Base-by-base conservation (phyloP, 2,888 invertebrate genomes). In the Tigriopus californicus region DNA sequence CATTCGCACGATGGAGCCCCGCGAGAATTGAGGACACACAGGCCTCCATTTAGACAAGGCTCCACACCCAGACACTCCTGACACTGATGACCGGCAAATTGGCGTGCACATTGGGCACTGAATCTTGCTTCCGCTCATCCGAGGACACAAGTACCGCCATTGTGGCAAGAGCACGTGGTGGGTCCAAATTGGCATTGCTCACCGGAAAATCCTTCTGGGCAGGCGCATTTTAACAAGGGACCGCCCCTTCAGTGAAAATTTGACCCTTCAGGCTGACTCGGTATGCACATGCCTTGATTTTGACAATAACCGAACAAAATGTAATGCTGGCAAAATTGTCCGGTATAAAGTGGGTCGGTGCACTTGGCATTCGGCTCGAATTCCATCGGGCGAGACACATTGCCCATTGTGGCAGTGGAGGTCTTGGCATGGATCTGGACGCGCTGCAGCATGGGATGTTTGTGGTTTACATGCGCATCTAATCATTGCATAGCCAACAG, bases 101-200 rank as follows among this genome's bases (percentile, higher is more conserved):
- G 61, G 33, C 40, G 60, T 10, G 41, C 47, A 24, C 63, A 63
- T 8, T 11, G 33, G 59, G n/a, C 63, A 58, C 15, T 41, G 49
- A 41, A 44, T 24, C 25, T 42, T n/a, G 13, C 18, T 60, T 56
- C n/a, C 46, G 54, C 24, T 56, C 60, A 33, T 56, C 54, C n/a
- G 53, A 61, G 24, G 6, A 42, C 42, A 49, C 63, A 63, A 33
- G 67, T 61, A 18, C 73, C 74, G 59, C 78, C 76, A 67, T 81
- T 80, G 65, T 75, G 73, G 66, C 84, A 84, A 2, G 81, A 79
- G 67, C 84, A 84, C 60, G 79, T 75, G 69, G 79, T 80, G 66
- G 77, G 76, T 68, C 80, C 78, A 71, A 63, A 62, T 58, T 66
- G 65, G 40, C 54, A 59, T 18, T n/a, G 2, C 6, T 12, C 53